Conservation (phyloP, 2,113 vertebrate genomes). For the Pipa parva region DNA sequence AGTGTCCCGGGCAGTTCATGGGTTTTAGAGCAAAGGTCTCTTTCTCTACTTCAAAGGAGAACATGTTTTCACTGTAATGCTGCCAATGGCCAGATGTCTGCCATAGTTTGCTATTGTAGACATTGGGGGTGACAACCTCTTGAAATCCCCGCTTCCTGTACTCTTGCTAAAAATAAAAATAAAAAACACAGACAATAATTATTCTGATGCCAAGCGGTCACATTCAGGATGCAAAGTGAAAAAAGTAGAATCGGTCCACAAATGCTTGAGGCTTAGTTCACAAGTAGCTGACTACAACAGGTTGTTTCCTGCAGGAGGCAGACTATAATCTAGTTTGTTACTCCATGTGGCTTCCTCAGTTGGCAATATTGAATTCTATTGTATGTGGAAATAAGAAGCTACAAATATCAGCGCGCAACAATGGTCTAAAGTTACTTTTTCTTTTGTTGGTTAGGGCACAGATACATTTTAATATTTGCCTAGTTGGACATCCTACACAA, state of each 20-base stretch:
- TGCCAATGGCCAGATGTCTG: conserved; percentile 96
- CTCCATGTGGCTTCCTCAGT: no score
- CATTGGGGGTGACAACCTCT: conserved; percentile 92
- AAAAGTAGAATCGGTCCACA: neutral
- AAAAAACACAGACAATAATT: neutral
- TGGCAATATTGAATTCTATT: no score
- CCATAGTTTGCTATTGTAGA: conserved; percentile 96
- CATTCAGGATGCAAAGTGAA: rapidly evolving
- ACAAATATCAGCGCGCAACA: no score
- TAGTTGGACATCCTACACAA: no score
- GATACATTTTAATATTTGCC: no score
- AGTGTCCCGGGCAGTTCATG: conserved; percentile 98
- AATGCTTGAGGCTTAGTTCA: no score
- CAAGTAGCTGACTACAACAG: no score
- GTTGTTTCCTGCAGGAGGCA: no score
- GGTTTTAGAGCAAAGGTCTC: conserved; percentile 93
- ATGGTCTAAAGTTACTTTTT: no score
- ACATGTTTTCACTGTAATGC: conserved; percentile 98
- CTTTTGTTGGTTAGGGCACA: no score
- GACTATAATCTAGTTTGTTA: no score
- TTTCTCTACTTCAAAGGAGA: conserved; percentile 95
- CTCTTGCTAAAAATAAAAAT: conserved; percentile 69
- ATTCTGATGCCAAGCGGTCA: neutral
- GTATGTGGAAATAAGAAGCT: no score
- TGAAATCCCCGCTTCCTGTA: conserved; percentile 92